Conservation (phyloP, 2,888 invertebrate species). For the Drosophila pseudotalamancana region DNA sequence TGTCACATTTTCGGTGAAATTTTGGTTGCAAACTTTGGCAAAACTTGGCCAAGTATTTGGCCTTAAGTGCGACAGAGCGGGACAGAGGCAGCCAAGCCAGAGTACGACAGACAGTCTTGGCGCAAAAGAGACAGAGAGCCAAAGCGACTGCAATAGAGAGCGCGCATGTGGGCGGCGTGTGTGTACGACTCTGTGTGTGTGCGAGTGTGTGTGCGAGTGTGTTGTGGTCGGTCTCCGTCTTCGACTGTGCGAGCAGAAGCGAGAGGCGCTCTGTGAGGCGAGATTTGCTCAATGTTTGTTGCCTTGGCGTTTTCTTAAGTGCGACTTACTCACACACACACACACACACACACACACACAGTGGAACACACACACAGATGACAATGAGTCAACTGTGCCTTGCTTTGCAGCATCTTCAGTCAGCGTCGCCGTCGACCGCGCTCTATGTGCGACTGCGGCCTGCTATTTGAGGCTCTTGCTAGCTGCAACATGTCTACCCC, state of each 20-base stretch:
- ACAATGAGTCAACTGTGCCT: constrained; percentile 46
- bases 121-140: constrained; percentile 17
- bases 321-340: constrained; percentile 35
- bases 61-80: constrained; percentile 67
- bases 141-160: constrained; percentile 59
- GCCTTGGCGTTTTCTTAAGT: constrained; percentile 69
- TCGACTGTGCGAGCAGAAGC: constrained; percentile 37
- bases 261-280: constrained; percentile 48
- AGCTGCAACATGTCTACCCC: constrained; percentile 26
- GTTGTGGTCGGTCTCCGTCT: constrained; percentile 50
- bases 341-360: constrained; percentile 1
- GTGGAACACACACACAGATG: constrained; percentile 5
- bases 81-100: constrained; percentile 32
- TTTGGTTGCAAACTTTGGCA: constrained; percentile 80
- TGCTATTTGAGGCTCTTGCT: constrained; percentile 45
- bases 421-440: constrained; percentile 65
- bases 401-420: constrained; percentile 41
- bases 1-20: constrained; percentile 79
- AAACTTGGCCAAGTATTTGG: constrained; percentile 77
- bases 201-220: constrained; percentile 23
- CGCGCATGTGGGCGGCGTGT: constrained; percentile 52
- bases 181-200: background rate
- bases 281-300: constrained; percentile 52
- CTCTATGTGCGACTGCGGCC: constrained; percentile 69
- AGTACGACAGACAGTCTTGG: constrained; percentile 9